These are phyloP conservation scores for Antennarius maculatus DNA, from an alignment of 2,797 vertebrate genomes.

Conservation along the genomic window DNA sequence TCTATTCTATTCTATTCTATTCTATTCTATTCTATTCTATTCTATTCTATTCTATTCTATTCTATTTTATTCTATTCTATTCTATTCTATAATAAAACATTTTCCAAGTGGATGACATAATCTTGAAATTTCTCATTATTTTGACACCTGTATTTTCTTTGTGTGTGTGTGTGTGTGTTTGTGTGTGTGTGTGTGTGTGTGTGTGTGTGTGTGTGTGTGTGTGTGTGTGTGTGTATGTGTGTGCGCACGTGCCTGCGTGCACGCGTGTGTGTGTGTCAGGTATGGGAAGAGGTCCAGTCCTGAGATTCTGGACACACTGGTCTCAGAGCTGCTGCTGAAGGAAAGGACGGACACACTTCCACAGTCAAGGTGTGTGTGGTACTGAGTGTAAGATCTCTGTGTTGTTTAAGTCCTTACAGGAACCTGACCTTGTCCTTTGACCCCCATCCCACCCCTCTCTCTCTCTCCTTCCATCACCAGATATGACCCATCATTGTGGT, in stretches of 20 bases:
- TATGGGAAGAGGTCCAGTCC: slow-evolving; percentile 96
- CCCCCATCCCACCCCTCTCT: too few relatives aligned
- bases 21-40: too few relatives aligned
- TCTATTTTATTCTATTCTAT: too few relatives aligned
- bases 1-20: too few relatives aligned
- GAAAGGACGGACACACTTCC: slow-evolving; percentile 92
- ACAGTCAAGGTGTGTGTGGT: slow-evolving; percentile 85
- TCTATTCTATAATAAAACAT: too few relatives aligned
- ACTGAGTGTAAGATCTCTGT: background rate
- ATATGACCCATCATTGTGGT: slow-evolving; percentile 94
- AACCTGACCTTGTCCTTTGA: slow-evolving; percentile 28
- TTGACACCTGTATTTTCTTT: background rate
- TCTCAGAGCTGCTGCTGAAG: slow-evolving; percentile 92
- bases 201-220: background rate
- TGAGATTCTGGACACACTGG: slow-evolving; percentile 91
- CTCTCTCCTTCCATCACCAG: slow-evolving; percentile 73
- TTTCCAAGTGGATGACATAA: background rate
- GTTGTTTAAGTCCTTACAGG: background rate
- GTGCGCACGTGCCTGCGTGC: too few relatives aligned
- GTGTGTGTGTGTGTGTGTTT: slow-evolving; percentile 18
- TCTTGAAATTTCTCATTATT: too few relatives aligned
- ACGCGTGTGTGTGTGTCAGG: slow-evolving; percentile 70
- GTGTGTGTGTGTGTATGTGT: slow-evolving; percentile 22
- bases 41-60: too few relatives aligned
- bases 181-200: slow-evolving; percentile 13